Base-by-base conservation (phyloP, 2,888 invertebrate genomes). In the Aphodius sticticus region DNA sequence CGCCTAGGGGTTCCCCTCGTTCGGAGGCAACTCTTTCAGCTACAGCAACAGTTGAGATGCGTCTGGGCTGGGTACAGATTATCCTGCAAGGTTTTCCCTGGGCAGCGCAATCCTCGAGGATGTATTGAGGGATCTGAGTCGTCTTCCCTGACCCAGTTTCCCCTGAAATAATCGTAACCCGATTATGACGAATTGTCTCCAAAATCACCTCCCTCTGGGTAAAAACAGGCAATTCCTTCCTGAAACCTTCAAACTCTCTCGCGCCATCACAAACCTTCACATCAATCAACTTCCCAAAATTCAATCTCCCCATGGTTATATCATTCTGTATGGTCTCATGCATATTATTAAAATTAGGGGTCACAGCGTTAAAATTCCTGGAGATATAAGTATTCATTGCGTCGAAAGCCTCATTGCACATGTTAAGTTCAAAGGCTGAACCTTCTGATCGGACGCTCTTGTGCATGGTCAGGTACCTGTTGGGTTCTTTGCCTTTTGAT, bases 101-200 rank as follows among this genome's bases (percentile, higher is more conserved):
- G 84, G 87, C 90, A 85, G 89, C 91, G 83, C 91, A 93, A 88
- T 96, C 92, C 85, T 98, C 97, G 82, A 99, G 89, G 83, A 99
- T 93, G 85, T 95, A 96, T 86, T 99, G 99, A 0, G 99, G 98
- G 70, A 99, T 92, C 91, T 98, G 98, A 0, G 98, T 98, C 0
- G 98, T 97, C 91, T 98, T 98, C 0, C 98, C 98, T 78, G 96
- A 96, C 0, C 98, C 98, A 0, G 98, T 98, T 84, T 97, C 96
- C 0, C 96, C 95, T 5, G 93, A 92, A 26, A 97, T 92, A 26
- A 94, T 88, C n/a, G 95, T 93, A 69, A 79, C 80, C 90, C 94
- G 93, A 86, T 95, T 93, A 16, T 91, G 90, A 76, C 91, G 89
- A 76, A 96, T 92, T 3, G 92, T 91, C 81, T 93, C 91, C 6